These are phyloP conservation scores for Zeuzera pyrina DNA, from an alignment of 2,888 invertebrate species.

Conservation along the genomic window DNA sequence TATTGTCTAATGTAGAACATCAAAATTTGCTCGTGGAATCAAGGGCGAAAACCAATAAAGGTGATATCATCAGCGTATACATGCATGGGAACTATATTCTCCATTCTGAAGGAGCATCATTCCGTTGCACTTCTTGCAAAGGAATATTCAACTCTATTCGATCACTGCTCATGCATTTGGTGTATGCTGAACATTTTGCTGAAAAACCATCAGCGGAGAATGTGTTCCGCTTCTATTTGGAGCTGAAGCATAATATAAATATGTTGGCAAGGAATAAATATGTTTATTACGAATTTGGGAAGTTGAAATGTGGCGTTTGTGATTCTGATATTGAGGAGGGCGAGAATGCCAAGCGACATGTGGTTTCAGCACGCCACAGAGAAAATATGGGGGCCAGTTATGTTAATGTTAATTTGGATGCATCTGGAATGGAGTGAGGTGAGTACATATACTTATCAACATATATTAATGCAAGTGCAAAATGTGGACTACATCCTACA, in stretches of 20 bases:
- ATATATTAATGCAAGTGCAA: too few species aligned
- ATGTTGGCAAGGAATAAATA: conserved; percentile 60
- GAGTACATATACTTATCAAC: conserved; percentile 23
- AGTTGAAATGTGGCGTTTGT: conserved; percentile 55
- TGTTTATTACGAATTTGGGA: conserved; percentile 52
- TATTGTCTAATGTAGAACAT: conserved; percentile 42
- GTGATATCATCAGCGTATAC: conserved; percentile 58
- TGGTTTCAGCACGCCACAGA: conserved; percentile 49
- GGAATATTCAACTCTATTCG: conserved; percentile 51
- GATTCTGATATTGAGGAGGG: conserved; percentile 45
- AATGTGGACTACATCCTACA: too few species aligned
- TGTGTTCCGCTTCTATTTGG: conserved; percentile 59
- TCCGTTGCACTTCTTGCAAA: conserved; percentile 42
- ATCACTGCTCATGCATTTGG: conserved; percentile 46
- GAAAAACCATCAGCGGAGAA: conserved; percentile 44
- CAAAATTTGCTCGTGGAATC: conserved; percentile 38
- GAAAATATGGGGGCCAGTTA: conserved; percentile 66
- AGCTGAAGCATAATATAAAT: conserved; percentile 57
- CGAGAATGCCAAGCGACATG: conserved; percentile 59
- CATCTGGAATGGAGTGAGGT: conserved; percentile 43
- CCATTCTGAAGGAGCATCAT: conserved; percentile 48
- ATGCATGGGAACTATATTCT: conserved; percentile 54
- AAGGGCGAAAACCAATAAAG: conserved; percentile 32
- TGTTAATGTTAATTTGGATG: conserved; percentile 43
- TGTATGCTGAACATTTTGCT: conserved; percentile 50